Evolutionary conservation across 2,888 invertebrate genomes (phyloP), one percentile per base, ranked within the genome.

Genomic region (Polylopha cassiicola): DNA sequence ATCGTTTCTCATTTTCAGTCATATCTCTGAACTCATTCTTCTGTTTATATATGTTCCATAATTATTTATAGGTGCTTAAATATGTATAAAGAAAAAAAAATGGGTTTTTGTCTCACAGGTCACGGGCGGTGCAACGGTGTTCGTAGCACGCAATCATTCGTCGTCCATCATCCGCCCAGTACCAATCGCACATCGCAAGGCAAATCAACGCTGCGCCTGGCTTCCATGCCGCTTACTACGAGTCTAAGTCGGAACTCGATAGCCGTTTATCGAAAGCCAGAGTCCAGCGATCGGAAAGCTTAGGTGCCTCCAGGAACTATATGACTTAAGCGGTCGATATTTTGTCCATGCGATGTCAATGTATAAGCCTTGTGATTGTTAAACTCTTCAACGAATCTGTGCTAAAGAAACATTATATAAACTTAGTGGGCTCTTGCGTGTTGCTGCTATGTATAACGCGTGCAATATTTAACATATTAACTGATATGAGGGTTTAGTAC

Each of bases 71-170:
- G n/a, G n/a, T n/a, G n/a, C n/a, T n/a, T n/a, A n/a, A n/a, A n/a
- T n/a, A n/a, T n/a, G n/a, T n/a, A 20, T 11, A 2, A 13, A 4
- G 3, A 5, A 24, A 13, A 22, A n/a, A 16, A 11, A n/a, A 11
- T 3, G 1, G 1, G 4, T 4, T 36, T 31, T 31, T 10, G 6
- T 38, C 20, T 63, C 65, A 20, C 76, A 84, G 84, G 57, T 82
- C 82, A 4, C 78, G 84, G 2, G 61, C 79, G 16, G 49, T 77
- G 21, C 84, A 84, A 47, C 64, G 82, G 48, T 84, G 84, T 54
- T 81, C 84, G 65, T 84, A 84, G 78, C 84, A 78, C 61, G 54
- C 60, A 44, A 42, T 58, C 39, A 44, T 41, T 41, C 52, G 50
- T 49, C 65, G 63, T 47, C 53, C 55, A 53, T 42, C 62, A 58